phyloP scores from a whole-genome alignment of 2,888 invertebrate species.

The Lamproptera curius region DNA sequence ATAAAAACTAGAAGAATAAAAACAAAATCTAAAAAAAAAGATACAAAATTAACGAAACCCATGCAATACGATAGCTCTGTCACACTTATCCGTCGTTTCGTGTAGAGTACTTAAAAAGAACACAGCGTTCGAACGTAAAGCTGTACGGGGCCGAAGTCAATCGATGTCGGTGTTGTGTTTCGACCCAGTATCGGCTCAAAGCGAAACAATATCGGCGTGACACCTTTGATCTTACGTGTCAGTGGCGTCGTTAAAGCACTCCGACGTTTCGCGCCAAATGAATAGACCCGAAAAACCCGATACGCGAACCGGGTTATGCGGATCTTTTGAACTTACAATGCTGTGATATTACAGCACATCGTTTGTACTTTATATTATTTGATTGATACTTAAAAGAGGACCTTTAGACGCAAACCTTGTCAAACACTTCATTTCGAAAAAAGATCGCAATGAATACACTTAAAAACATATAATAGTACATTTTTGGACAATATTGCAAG shows the following conservation, averaged over 20 bases:
- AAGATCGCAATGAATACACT: too few species aligned
- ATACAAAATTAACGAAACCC: too few species aligned
- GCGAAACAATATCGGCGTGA: constrained; percentile 8
- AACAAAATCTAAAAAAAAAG: too few species aligned
- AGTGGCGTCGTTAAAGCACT: neutral
- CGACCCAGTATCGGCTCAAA: constrained; percentile 8
- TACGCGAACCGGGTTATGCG: neutral
- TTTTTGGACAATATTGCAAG: too few species aligned
- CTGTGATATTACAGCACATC: too few species aligned
- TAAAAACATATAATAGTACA: too few species aligned
- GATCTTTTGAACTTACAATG: too few species aligned
- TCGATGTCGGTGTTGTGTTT: constrained; percentile 7
- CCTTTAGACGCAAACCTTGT: too few species aligned
- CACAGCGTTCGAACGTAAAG: neutral
- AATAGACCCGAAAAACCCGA: neutral
- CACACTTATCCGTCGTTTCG: constrained; percentile 1
- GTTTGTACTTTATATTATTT: too few species aligned
- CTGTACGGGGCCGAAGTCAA: constrained; percentile 7
- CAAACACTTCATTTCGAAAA: too few species aligned
- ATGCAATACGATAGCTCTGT: constrained; percentile 5
- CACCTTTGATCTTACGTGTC: constrained; percentile 13
- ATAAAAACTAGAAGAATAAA: too few species aligned
- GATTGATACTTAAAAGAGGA: too few species aligned
- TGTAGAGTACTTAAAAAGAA: constrained; percentile 4
- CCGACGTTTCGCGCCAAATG: neutral